Conservation (phyloP, 2,888 invertebrate species). For the Sphaeridia pumilis region DNA sequence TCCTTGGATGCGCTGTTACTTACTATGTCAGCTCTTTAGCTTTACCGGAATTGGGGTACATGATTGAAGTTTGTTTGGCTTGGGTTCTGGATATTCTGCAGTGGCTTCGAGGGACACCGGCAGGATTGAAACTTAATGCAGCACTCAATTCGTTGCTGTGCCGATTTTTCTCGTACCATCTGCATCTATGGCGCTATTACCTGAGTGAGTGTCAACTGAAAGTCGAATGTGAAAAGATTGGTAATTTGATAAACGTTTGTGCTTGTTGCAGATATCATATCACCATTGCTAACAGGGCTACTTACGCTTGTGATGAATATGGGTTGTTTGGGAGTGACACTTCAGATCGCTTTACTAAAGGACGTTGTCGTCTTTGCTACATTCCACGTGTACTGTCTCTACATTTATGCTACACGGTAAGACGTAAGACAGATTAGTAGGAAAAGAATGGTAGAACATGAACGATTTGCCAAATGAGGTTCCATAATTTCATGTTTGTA, state of each 20-base stretch:
- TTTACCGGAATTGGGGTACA: slow-evolving; percentile 15
- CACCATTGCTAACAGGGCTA: slow-evolving; percentile 27
- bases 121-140: slow-evolving; percentile 80
- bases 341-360: slow-evolving; percentile 62
- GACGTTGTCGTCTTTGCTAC: slow-evolving; percentile 72
- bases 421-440: too few species aligned
- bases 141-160: slow-evolving; percentile 72
- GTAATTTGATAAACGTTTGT: not conserved
- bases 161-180: slow-evolving; percentile 78
- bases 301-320: slow-evolving; percentile 23
- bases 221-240: too few species aligned
- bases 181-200: slow-evolving; percentile 78
- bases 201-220: too few species aligned
- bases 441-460: too few species aligned
- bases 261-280: slow-evolving; percentile 23
- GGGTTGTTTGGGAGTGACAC: slow-evolving; percentile 52
- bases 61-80: slow-evolving; percentile 22
- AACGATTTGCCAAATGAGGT: not conserved
- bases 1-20: slow-evolving; percentile 10
- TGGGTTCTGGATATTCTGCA: slow-evolving; percentile 23
- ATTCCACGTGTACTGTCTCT: slow-evolving; percentile 85
- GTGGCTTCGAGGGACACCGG: slow-evolving; percentile 81
- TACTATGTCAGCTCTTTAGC: slow-evolving; percentile 10
- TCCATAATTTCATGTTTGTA: slow-evolving; percentile 44
- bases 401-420: slow-evolving; percentile 92